phyloP scores from a whole-genome alignment of 92 coral and sea anemone genomes.

The Parazoanthus atlanticus region DNA sequence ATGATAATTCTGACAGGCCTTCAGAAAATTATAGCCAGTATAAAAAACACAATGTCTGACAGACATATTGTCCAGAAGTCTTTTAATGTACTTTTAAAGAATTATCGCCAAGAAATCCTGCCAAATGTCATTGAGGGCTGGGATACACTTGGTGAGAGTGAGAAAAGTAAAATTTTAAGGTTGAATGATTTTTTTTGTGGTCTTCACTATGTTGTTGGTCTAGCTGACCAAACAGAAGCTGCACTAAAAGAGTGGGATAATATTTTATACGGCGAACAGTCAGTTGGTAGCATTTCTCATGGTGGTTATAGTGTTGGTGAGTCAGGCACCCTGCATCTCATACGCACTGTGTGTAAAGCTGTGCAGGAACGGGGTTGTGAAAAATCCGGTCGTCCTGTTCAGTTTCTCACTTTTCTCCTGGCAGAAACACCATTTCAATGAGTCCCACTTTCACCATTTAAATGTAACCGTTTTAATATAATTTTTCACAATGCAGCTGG shows the following conservation, averaged over 20 bases:
- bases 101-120: conserved; percentile 22
- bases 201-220: conserved; percentile 28
- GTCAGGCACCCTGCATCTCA: conserved; percentile 30
- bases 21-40: conserved; percentile 8
- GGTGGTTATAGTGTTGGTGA: conserved; percentile 33
- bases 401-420: conserved; percentile 22
- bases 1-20: conserved; percentile 25
- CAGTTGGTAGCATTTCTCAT: conserved; percentile 25
- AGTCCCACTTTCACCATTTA: conserved; percentile 38
- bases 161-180: neutral
- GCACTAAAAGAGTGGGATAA: conserved; percentile 47
- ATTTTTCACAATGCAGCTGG: conserved; percentile 42
- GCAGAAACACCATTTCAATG: conserved; percentile 20
- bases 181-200: conserved; percentile 39
- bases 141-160: conserved; percentile 29
- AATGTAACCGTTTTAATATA: conserved; percentile 28
- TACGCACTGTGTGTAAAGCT: conserved; percentile 40
- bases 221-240: conserved; percentile 40
- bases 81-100: conserved; percentile 32
- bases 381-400: conserved; percentile 34
- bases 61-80: conserved; percentile 20
- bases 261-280: conserved; percentile 15
- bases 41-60: conserved; percentile 40
- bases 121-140: conserved; percentile 25
- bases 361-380: conserved; percentile 31